phyloP scores from a whole-genome alignment of 2,113 vertebrate species.

The Machaerirhynchus nigripectus region DNA sequence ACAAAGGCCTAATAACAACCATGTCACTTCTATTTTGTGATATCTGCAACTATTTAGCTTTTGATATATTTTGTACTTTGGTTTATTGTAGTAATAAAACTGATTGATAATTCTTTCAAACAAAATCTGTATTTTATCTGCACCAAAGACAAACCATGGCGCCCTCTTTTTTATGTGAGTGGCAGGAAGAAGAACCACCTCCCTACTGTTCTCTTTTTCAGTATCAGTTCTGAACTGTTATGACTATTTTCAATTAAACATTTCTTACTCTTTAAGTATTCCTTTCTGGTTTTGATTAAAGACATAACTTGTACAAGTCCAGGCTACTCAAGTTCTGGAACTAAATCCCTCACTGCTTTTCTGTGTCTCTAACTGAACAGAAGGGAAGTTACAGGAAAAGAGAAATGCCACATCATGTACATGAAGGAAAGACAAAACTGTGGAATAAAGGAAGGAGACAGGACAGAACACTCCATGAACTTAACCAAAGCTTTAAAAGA shows the following conservation, averaged over 20 bases:
- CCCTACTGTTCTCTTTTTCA: background rate
- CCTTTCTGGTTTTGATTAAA: background rate
- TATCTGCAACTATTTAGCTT: slow-evolving; percentile 63
- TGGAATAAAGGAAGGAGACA: background rate
- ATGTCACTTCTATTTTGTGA: background rate
- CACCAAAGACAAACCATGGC: background rate
- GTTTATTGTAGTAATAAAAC: slow-evolving; percentile 44
- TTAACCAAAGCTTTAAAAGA: background rate
- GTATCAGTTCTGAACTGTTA: background rate
- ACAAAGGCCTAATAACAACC: background rate
- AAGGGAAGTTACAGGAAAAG: background rate
- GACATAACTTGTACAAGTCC: background rate
- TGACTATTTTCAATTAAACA: background rate
- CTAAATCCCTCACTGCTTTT: background rate
- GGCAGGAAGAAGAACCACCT: background rate
- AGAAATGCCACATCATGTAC: background rate
- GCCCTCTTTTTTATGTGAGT: background rate
- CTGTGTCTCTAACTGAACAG: background rate
- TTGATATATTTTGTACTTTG: slow-evolving; percentile 71
- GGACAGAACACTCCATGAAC: background rate
- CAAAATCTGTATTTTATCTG: background rate
- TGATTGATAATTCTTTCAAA: background rate
- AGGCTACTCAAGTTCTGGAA: background rate
- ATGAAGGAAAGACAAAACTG: background rate
- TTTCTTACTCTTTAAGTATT: background rate